Base-by-base conservation (phyloP, 2,113 vertebrate species). In the Brachirus orientalis region DNA sequence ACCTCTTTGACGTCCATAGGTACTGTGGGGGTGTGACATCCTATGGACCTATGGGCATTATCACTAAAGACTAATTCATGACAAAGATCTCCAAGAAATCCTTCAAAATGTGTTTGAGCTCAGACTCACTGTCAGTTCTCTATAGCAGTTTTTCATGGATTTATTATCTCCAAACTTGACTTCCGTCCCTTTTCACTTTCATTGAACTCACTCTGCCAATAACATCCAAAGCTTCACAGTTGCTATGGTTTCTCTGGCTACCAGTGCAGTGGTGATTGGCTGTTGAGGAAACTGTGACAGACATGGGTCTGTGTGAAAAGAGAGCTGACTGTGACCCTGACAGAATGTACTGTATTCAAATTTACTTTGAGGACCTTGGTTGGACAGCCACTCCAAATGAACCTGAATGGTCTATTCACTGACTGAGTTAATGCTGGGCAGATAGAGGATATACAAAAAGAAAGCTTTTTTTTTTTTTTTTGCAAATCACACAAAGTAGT, bases 231-330 rank as follows among this genome's bases (percentile, higher is more conserved):
- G 86, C 83, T 70, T 74, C 37, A 14, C 18, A 19, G 90, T 92
- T 92, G 88, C 90, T 72, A 92, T 90, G 90, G 89, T 85, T 89
- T 63, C 84, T 47, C 64, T 71, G 79, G 77, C 85, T 87, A 80
- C 79, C 74, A 60, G 59, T 52, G 70, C 54, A 33, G 41, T 69
- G 48, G 69, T 84, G 85, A 90, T 90, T 89, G 82, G 88, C 75
- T 85, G 75, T 73, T 63, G 73, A 76, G 80, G 81, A 82, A 73
- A 82, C 66, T 70, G 76, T 75, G 64, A 57, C 71, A 69, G 82
- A 75, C 72, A 40, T 41, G 54, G 36, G 72, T 45, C 63, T 20
- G 51, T 59, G 64, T 88, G 89, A 91, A 90, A 86, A 79, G 77
- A 70, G 47, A 83, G 72, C 78, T 72, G 33, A 75, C 80, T 85